Evolutionary conservation across 2,797 vertebrate genomes (phyloP).

Genomic region (Ctenosaura bakeri): DNA sequence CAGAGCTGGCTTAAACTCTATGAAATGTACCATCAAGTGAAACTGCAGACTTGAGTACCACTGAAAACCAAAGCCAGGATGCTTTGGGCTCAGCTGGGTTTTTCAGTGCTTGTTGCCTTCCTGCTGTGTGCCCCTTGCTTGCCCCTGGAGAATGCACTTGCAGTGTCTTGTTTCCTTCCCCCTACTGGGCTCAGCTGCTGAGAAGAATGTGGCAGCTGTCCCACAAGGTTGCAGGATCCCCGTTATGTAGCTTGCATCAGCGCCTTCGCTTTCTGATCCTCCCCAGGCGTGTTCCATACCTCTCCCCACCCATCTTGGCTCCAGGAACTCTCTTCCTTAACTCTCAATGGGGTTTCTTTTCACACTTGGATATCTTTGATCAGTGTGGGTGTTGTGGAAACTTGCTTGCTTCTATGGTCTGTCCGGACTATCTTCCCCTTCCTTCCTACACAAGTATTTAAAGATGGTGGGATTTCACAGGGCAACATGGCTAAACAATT

Average conservation of each 20-base stretch:
- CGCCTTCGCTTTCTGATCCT: constrained; percentile 9
- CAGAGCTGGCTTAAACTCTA: too few species aligned
- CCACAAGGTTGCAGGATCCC: background rate
- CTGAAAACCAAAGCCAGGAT: background rate
- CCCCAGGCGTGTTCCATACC: background rate
- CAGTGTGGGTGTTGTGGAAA: background rate
- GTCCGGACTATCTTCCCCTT: background rate
- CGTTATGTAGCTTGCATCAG: background rate
- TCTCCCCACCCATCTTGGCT: background rate
- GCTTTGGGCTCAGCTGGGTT: background rate
- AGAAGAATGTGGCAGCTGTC: constrained; percentile 35
- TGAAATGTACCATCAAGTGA: background rate
- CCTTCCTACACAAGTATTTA: too few species aligned
- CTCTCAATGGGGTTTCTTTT: background rate
- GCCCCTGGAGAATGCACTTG: background rate
- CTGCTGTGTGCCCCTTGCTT: background rate
- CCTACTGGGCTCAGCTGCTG: constrained; percentile 13
- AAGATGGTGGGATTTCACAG: background rate
- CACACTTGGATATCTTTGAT: too few species aligned
- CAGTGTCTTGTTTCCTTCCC: background rate
- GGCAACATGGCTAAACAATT: background rate
- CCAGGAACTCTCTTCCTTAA: background rate
- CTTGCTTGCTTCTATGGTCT: background rate
- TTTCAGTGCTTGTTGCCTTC: background rate
- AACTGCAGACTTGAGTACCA: background rate